A percentile compares a stretch with the other conserved stretches of the same genome.
These are phyloP conservation scores for Meandrusa payeni DNA, from an alignment of 2,888 invertebrate species.

Conservation along the genomic window DNA sequence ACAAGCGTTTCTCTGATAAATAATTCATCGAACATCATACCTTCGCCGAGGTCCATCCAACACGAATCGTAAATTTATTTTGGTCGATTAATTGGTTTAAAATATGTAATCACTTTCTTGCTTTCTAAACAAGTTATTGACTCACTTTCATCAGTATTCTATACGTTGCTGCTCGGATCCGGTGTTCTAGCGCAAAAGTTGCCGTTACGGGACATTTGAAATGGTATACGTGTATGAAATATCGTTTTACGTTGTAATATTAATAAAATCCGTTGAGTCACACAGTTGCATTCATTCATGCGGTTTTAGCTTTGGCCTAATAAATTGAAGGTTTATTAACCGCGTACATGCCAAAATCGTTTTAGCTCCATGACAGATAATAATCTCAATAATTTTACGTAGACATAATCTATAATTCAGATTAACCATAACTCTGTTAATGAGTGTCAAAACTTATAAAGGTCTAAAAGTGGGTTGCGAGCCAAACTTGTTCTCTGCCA, in stretches of 20 bases:
- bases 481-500: constrained; percentile 15
- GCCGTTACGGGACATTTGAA: constrained; percentile 9
- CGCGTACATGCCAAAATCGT: constrained; percentile 43
- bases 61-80: constrained; percentile 25
- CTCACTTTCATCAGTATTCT: constrained; percentile 25
- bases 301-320: constrained; percentile 11
- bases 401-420: constrained; percentile 12
- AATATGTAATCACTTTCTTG: constrained; percentile 23
- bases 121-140: constrained; percentile 29
- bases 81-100: constrained; percentile 24
- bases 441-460: constrained; percentile 5
- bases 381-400: constrained; percentile 32
- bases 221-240: constrained; percentile 17
- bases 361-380: constrained; percentile 42
- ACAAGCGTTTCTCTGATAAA: constrained; percentile 48
- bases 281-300: constrained; percentile 14
- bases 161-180: constrained; percentile 14
- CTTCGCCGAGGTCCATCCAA: constrained; percentile 29
- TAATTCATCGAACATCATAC: constrained; percentile 45
- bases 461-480: not conserved
- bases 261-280: constrained; percentile 8
- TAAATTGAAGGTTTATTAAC: constrained; percentile 27
- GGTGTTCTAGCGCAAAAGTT: constrained; percentile 13
- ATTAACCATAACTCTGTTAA: constrained; percentile 16
- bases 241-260: constrained; percentile 18